Conservation (phyloP, 1,140 invertebrate genomes). For the Brachystomella parvula region DNA sequence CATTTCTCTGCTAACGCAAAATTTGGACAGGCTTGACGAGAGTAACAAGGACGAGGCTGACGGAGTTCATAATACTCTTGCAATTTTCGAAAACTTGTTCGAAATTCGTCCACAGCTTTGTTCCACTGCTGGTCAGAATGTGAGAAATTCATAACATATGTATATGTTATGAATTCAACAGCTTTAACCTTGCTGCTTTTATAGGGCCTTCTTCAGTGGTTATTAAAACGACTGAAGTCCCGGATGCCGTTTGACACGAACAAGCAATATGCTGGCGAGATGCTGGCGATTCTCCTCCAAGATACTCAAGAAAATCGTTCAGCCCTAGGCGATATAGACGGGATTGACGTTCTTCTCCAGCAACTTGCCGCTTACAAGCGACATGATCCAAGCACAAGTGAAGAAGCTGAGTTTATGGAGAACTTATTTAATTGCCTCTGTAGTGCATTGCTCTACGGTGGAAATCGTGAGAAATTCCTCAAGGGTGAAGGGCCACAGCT, state of each 20-base stretch:
- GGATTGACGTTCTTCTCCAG: slow-evolving; percentile 91
- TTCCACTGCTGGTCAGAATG: slow-evolving; percentile 55
- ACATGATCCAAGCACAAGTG: slow-evolving; percentile 78
- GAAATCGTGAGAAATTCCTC: slow-evolving; percentile 86
- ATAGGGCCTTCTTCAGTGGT: slow-evolving; percentile 81
- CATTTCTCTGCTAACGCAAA: slow-evolving; percentile 83
- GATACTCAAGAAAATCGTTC: slow-evolving; percentile 73
- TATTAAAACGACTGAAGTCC: slow-evolving; percentile 78
- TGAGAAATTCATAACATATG: slow-evolving; percentile 20
- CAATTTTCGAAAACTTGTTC: slow-evolving; percentile 82
- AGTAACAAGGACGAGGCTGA: slow-evolving; percentile 87
- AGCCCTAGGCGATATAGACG: slow-evolving; percentile 81
- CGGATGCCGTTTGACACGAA: slow-evolving; percentile 89
- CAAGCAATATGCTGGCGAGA: slow-evolving; percentile 92
- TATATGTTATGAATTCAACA: no score
- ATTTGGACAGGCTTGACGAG: slow-evolving; percentile 89
- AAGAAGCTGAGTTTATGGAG: slow-evolving; percentile 98
- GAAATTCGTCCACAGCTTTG: slow-evolving; percentile 81
- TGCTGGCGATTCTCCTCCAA: slow-evolving; percentile 91
- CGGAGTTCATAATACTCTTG: slow-evolving; percentile 90
- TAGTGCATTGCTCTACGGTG: slow-evolving; percentile 75
- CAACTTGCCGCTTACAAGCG: slow-evolving; percentile 93
- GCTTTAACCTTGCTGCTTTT: not conserved
- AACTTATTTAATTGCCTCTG: slow-evolving; percentile 95
- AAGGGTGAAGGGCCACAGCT: slow-evolving; percentile 90